These are phyloP conservation scores for Dermatemys mawii DNA, from an alignment of 2,113 vertebrate species.

Conservation along the genomic window DNA sequence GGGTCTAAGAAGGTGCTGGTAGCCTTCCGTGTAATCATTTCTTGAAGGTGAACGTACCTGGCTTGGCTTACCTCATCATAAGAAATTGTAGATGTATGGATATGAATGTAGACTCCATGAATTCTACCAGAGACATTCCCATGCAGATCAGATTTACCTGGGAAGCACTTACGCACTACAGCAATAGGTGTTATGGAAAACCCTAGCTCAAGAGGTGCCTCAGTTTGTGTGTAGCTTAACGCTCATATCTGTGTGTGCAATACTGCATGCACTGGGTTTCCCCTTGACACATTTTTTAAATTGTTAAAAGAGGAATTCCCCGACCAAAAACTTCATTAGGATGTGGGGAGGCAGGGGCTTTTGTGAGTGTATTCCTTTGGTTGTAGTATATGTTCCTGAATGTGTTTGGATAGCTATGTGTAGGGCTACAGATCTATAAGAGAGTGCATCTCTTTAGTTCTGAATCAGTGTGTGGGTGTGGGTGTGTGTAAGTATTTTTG, in stretches of 20 bases:
- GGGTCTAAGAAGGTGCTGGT: not conserved
- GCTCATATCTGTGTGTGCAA: not conserved
- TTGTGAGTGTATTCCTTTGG: not conserved
- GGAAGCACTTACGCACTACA: not conserved
- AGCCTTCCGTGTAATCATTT: not conserved
- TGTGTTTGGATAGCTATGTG: not conserved
- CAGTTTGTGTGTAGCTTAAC: not conserved
- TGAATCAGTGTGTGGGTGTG: fast-evolving
- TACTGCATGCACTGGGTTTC: not conserved
- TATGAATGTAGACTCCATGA: not conserved
- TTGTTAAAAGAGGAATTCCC: slow-evolving; percentile 26
- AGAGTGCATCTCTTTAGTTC: not conserved
- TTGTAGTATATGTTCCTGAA: not conserved
- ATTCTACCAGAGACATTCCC: not conserved
- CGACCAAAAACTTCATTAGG: not conserved
- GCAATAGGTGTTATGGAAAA: not conserved
- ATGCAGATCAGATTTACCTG: not conserved
- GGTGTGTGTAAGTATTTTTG: not conserved
- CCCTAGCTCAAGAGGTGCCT: not conserved
- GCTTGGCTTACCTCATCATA: not conserved
- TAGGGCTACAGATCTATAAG: not conserved
- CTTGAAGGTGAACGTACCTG: not conserved
- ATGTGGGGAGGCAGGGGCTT: not conserved
- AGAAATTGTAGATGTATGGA: not conserved
- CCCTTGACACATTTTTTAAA: not conserved